Base-by-base conservation (phyloP, 2,888 invertebrate genomes). In the Andrena flavipes region DNA sequence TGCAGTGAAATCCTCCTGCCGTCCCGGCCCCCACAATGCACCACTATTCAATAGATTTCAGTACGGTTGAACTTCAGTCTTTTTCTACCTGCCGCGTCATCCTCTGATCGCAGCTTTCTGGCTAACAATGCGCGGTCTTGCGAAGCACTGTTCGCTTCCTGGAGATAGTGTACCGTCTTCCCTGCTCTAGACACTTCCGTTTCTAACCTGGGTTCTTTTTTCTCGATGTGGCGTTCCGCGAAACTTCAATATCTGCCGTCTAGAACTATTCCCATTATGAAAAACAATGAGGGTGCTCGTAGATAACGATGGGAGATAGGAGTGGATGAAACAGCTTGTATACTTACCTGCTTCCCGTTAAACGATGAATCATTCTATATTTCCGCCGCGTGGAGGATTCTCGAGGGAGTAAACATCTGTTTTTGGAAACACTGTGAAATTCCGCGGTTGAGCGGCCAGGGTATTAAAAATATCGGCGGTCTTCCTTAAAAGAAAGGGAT, bases 41-140 rank as follows among this genome's bases (percentile, higher is more conserved):
- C 48, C 7, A 20, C 20, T n/a, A 49, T 54, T 78, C 62, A 35
- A 42, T 10, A 4, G 56, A 42, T n/a, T 7, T 5, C 13, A 10
- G 10, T 26, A 8, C 16, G 30, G n/a, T 29, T 33, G 49, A 62
- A 51, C 67, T 51, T 76, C 60, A 42, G 30, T 65, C 33, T 56
- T 71, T 30, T 67, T 59, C 8, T 65, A 51, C 69, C 77, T 64
- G 64, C 20, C 30, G 48, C 33, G 60, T 29, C 7, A 63, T 68
- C 20, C 16, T 51, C 48, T n/a, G 26, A 30, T 56, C 63, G 68
- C 13, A 23, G 29, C 54, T 62, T 48, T 35, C 69, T 10, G 13
- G 29, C 30, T 20, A 23, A 71, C 71, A 76, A 75, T 54, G 62
- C 23, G 6, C 35, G 20, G 23, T 29, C 26, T 63, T 5, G 16